Evolutionary conservation across 2,113 vertebrate genomes (phyloP).

Genomic region (Nycticorax nycticorax): DNA sequence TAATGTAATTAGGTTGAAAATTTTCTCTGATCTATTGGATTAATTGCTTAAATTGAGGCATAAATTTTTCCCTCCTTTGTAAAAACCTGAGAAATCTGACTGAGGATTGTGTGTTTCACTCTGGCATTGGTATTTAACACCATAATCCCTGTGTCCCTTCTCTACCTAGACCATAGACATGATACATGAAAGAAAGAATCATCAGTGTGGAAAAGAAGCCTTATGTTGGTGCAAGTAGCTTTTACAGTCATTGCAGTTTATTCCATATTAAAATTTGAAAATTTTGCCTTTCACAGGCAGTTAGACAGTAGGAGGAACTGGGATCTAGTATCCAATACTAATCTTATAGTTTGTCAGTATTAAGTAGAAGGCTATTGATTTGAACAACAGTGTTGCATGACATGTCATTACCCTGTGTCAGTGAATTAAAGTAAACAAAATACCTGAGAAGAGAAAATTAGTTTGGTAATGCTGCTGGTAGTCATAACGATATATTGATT

Average conservation of each 20-base stretch:
- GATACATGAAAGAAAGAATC: background rate
- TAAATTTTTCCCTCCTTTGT: background rate
- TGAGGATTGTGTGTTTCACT: background rate
- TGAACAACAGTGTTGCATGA: background rate
- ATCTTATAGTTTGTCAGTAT: background rate
- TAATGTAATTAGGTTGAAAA: background rate
- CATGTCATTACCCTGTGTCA: background rate
- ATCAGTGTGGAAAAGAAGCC: background rate
- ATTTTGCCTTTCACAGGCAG: background rate
- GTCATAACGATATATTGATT: background rate
- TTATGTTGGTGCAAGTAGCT: background rate
- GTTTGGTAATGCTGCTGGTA: background rate
- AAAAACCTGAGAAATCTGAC: background rate
- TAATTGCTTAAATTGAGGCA: background rate
- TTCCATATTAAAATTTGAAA: background rate
- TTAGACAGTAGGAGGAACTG: background rate
- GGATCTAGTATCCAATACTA: background rate
- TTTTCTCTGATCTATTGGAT: background rate
- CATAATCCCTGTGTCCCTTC: background rate
- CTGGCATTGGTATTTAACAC: background rate
- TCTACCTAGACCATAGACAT: background rate
- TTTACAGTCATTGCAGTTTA: background rate
- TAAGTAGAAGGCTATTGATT: background rate
- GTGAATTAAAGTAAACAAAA: conserved; percentile 6
- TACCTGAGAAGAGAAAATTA: background rate